Percentiles rank a stretch among this genome's conserved stretches.
Evolutionary conservation across 2,797 vertebrate genomes (phyloP).

Genomic region (Hephaestus fuliginosus): DNA sequence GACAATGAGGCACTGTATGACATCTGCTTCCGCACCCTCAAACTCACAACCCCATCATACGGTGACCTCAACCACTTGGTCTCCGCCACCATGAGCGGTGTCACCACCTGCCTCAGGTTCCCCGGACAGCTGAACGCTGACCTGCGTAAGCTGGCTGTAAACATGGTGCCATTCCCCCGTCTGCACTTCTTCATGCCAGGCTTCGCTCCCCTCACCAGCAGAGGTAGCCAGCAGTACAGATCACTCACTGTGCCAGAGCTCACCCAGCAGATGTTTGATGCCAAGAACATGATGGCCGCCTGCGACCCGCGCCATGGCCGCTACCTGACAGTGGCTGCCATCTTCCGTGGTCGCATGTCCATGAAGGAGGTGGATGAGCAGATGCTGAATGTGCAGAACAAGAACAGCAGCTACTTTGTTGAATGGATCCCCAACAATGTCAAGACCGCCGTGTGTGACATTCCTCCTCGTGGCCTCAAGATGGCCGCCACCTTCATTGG

Average conservation of each 20-base stretch:
- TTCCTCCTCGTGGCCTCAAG: conserved; percentile 88
- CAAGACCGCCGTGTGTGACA: conserved; percentile 89
- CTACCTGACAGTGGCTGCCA: conserved; percentile 87
- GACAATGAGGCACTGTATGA: conserved; percentile 89
- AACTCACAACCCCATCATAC: conserved; percentile 88
- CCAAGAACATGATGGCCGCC: conserved; percentile 91
- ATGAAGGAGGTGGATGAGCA: conserved; percentile 91
- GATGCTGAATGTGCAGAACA: conserved; percentile 90
- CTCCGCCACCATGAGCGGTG: conserved; percentile 89
- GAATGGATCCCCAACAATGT: conserved; percentile 91
- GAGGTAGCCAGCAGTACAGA: conserved; percentile 90
- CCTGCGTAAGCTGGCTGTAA: conserved; percentile 88
- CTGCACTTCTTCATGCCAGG: conserved; percentile 91
- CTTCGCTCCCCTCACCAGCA: conserved; percentile 88
- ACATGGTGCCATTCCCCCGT: conserved; percentile 91
- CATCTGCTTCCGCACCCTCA: conserved; percentile 90
- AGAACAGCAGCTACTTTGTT: conserved; percentile 90
- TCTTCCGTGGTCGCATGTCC: conserved; percentile 90
- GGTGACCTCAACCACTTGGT: conserved; percentile 90
- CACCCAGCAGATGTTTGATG: conserved; percentile 90
- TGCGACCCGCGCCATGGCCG: conserved; percentile 89
- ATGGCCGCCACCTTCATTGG: conserved; percentile 90
- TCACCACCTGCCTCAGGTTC: conserved; percentile 89
- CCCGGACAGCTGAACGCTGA: conserved; percentile 89
- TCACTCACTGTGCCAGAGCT: conserved; percentile 88